phyloP scores from a whole-genome alignment of 2,888 invertebrate species.

The Macrophya alboannulata region DNA sequence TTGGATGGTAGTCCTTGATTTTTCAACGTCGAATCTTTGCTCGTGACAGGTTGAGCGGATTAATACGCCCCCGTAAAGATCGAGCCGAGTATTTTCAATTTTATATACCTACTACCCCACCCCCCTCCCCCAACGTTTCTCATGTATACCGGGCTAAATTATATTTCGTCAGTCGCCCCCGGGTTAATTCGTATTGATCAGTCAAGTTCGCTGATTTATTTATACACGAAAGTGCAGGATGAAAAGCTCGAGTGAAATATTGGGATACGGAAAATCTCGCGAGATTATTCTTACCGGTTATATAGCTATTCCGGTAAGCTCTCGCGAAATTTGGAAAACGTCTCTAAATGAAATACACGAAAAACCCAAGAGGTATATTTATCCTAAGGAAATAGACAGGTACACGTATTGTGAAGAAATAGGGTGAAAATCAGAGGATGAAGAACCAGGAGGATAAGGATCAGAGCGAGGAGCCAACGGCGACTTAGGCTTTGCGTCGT shows the following conservation, averaged over 20 bases:
- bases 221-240: constrained; percentile 20
- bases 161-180: constrained; percentile 54
- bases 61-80: constrained; percentile 62
- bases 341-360: not conserved
- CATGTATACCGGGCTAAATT: constrained; percentile 53
- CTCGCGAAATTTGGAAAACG: not conserved
- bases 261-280: not conserved
- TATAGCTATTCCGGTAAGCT: no score
- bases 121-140: constrained; percentile 61
- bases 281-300: not conserved
- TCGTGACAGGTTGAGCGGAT: constrained; percentile 52
- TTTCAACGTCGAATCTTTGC: constrained; percentile 41
- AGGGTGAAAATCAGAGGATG: constrained; percentile 64
- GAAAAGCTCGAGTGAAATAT: not conserved
- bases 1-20: constrained; percentile 26
- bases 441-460: constrained; percentile 63
- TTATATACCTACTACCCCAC: constrained; percentile 28
- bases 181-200: constrained; percentile 54
- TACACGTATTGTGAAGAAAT: constrained; percentile 61
- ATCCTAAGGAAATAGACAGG: constrained; percentile 9
- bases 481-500: constrained; percentile 21
- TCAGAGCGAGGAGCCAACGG: constrained; percentile 61
- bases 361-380: not conserved
- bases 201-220: constrained; percentile 51
- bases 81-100: constrained; percentile 48